Evolutionary conservation across 1,140 invertebrate genomes (phyloP), one percentile per base, ranked within the genome.

Genomic region (Papilio helenus): DNA sequence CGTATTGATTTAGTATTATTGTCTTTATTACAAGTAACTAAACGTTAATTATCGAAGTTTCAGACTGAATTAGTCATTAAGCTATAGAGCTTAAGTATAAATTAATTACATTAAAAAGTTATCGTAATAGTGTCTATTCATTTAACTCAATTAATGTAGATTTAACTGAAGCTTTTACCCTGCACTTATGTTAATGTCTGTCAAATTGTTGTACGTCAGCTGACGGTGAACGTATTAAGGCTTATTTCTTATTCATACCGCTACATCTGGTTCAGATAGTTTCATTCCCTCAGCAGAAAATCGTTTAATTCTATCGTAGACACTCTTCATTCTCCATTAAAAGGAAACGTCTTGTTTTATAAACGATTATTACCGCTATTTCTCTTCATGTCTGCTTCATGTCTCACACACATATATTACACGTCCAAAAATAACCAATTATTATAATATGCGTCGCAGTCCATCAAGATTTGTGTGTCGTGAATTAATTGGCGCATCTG

Each of bases 401-500:
- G n/a, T 7, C n/a, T 55, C n/a, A 55, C 51, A 49, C n/a, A 55
- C 1, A 55, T 34, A 68, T 68, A 34, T 68, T 68, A 34, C 26
- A 68, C 26, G 23, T n/a, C 55, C 23, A 65, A 65, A 68, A 34
- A 29, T 68, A 68, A 16, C 23, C 61, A 34, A 29, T 29, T 34
- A 68, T 68, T 68, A 68, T 29, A 8, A 68, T 68, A 14, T 26
- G 14, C 61, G 61, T 68, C n/a, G 61, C 61, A 26, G 61, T 68
- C 61, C 61, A 68, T 68, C 61, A 68, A 68, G 61, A 68, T 68
- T 68, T 68, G 61, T 68, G 20, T 68, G 61, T 68, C 12, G 61
- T 29, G 61, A 68, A 68, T 68, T 68, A 68, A 68, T 68, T 68
- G 61, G 26, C 61, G 61, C 61, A 68, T 68, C 61, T 68, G 61